phyloP scores from a whole-genome alignment of 2,797 vertebrate species.

The Lepus oiostolus region DNA sequence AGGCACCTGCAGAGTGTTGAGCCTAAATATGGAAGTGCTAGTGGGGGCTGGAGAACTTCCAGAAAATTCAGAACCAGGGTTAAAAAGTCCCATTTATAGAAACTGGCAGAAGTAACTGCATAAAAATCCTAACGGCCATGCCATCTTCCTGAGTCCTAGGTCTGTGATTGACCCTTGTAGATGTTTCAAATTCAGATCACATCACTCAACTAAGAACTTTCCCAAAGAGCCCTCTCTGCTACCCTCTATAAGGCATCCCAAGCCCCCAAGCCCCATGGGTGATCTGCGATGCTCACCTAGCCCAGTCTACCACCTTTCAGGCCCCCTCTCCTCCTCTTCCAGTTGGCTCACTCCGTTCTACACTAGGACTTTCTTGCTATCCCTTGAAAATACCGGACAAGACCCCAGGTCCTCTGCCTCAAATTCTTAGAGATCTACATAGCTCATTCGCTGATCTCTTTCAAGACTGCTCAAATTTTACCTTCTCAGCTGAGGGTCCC shows the following conservation, averaged over 20 bases:
- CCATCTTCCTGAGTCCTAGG: background rate
- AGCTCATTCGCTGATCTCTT: background rate
- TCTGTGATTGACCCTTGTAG: background rate
- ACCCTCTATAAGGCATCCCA: background rate
- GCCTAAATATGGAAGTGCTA: background rate
- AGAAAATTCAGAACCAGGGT: background rate
- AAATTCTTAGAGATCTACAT: background rate
- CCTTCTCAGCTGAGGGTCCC: background rate
- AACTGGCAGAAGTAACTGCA: background rate
- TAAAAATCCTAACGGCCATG: background rate
- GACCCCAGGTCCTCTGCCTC: background rate
- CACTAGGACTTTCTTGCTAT: background rate
- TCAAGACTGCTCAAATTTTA: background rate
- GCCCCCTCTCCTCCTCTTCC: background rate
- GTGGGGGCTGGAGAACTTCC: background rate
- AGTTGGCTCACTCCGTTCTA: background rate
- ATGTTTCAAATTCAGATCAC: background rate
- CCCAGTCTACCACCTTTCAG: background rate
- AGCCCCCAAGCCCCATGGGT: background rate
- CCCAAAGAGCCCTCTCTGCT: background rate
- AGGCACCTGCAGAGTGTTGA: too few relatives aligned
- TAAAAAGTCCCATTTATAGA: background rate
- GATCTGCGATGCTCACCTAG: background rate
- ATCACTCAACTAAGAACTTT: background rate
- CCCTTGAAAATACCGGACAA: background rate